A percentile compares a stretch with the other conserved stretches of the same genome.
These are phyloP conservation scores for Athene cunicularia DNA, from an alignment of 2,113 vertebrate species.

Conservation along the genomic window DNA sequence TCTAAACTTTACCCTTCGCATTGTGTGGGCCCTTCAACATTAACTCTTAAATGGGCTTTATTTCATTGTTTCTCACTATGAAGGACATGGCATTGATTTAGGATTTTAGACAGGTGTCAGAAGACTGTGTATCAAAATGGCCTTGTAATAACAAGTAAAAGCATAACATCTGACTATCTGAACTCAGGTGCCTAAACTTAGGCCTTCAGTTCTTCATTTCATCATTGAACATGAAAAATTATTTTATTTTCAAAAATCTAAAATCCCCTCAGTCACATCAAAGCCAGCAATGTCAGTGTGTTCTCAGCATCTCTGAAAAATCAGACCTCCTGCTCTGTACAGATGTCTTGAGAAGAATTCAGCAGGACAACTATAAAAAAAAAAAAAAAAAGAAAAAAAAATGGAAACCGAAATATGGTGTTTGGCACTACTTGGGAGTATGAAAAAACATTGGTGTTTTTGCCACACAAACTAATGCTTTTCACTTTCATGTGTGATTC, in stretches of 20 bases:
- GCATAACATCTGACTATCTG: neutral
- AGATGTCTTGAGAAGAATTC: neutral
- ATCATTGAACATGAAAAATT: neutral
- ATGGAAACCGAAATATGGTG: neutral
- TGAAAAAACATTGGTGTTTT: neutral
- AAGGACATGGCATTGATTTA: neutral
- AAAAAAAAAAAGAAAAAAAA: neutral
- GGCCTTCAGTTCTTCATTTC: neutral
- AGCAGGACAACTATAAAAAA: neutral
- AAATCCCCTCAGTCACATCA: neutral
- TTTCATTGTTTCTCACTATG: neutral
- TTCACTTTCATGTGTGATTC: neutral
- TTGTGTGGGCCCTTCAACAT: neutral
- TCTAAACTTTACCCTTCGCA: neutral
- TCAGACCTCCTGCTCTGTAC: neutral
- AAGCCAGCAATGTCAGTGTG: neutral
- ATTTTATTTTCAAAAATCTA: neutral
- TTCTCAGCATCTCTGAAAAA: neutral
- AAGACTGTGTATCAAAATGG: neutral
- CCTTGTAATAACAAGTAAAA: neutral
- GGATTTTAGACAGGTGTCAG: neutral
- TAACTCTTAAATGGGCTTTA: neutral
- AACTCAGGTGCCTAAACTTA: neutral
- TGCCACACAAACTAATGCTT: neutral
- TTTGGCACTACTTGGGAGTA: neutral